Evolutionary conservation across 2,113 vertebrate genomes (phyloP).

Genomic region (Mustela lutreola): DNA sequence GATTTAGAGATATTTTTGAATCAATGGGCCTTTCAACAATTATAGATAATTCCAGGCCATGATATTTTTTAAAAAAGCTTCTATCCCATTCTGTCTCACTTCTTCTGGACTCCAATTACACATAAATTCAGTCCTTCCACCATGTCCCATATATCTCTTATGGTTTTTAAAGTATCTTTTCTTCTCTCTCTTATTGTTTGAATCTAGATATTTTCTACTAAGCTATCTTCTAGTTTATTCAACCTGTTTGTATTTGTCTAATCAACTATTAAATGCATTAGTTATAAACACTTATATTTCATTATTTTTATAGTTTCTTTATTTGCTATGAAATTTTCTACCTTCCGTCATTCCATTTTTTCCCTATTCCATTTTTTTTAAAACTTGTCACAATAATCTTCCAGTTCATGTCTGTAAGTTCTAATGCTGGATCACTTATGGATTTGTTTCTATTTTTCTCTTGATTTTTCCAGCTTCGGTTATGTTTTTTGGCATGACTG

Average conservation of each 20-base stretch:
- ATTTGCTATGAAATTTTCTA: neutral
- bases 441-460: conserved; percentile 38
- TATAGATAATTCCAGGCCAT: conserved; percentile 60
- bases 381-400: neutral
- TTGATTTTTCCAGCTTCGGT: conserved; percentile 4
- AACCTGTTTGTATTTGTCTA: neutral
- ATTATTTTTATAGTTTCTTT: conserved; percentile 28
- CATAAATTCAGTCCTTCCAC: neutral
- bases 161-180: neutral
- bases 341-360: neutral
- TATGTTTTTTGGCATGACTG: conserved; percentile 7
- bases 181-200: neutral
- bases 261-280: neutral
- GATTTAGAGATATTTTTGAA: conserved; percentile 50
- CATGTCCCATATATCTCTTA: neutral
- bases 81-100: neutral
- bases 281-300: neutral
- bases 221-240: neutral
- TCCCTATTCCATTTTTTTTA: neutral
- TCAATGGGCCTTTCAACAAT: conserved; percentile 41
- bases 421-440: neutral
- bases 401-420: neutral
- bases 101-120: conserved; percentile 43
- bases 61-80: conserved; percentile 33
- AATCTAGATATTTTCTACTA: conserved; percentile 42